Evolutionary conservation across 2,888 invertebrate species (phyloP).

Genomic region (Ypsolopha sequella): DNA sequence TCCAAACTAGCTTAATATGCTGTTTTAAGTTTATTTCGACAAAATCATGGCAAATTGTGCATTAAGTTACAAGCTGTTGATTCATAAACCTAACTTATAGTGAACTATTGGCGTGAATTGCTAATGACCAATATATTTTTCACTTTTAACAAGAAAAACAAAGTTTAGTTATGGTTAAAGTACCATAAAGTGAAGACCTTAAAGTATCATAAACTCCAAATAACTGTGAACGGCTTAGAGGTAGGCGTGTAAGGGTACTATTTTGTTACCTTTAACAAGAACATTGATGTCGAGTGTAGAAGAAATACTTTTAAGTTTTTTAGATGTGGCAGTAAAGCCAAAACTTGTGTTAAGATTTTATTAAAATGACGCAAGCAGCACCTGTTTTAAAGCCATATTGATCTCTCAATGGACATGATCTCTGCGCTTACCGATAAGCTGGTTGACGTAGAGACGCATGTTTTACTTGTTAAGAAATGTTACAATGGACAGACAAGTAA

Average conservation of each 20-base stretch:
- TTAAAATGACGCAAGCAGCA: slow-evolving; percentile 37
- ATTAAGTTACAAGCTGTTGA: too few species aligned
- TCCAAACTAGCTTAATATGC: too few species aligned
- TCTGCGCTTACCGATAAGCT: slow-evolving; percentile 18
- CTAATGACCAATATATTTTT: too few species aligned
- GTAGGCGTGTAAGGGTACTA: slow-evolving; percentile 26
- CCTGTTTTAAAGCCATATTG: slow-evolving; percentile 54
- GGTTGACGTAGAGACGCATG: slow-evolving; percentile 25
- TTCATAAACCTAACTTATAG: too few species aligned
- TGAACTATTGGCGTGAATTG: too few species aligned
- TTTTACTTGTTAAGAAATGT: slow-evolving; percentile 51
- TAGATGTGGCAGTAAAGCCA: slow-evolving; percentile 35
- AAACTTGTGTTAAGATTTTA: slow-evolving; percentile 34
- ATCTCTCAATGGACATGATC: slow-evolving; percentile 49
- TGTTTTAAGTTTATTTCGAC: too few species aligned
- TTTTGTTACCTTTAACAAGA: slow-evolving; percentile 28
- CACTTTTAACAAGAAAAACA: too few species aligned
- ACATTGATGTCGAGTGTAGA: slow-evolving; percentile 18
- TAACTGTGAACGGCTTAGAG: slow-evolving; percentile 4
- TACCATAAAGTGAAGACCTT: too few species aligned
- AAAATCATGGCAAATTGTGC: too few species aligned
- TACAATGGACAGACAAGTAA: slow-evolving; percentile 40
- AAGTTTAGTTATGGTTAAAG: too few species aligned
- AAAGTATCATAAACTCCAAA: too few species aligned
- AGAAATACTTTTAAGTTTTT: slow-evolving; percentile 31